These are phyloP conservation scores for Patagioenas fasciata DNA, from an alignment of 2,113 vertebrate genomes.

Conservation along the genomic window DNA sequence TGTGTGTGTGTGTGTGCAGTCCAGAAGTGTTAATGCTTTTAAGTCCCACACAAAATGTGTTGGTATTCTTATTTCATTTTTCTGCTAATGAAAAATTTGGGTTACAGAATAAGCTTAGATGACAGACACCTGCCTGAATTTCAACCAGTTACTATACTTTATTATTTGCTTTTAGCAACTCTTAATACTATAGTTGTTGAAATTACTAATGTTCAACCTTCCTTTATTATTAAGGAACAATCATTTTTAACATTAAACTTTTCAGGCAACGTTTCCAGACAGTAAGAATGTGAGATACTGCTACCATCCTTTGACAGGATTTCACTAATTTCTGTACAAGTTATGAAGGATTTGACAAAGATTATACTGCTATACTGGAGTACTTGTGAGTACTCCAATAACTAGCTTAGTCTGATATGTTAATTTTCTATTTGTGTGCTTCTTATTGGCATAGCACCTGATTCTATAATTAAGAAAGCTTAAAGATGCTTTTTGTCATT, in stretches of 20 bases:
- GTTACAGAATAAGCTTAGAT: background rate
- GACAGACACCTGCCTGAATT: background rate
- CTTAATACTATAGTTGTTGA: background rate
- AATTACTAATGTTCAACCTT: background rate
- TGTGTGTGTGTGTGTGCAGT: background rate
- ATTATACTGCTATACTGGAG: background rate
- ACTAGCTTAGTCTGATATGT: background rate
- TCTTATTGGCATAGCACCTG: background rate
- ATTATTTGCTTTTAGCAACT: background rate
- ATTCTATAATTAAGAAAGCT: background rate
- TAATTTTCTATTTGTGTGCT: background rate
- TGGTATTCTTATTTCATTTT: background rate
- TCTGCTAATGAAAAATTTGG: background rate
- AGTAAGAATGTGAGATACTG: background rate
- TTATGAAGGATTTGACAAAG: background rate
- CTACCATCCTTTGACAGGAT: background rate
- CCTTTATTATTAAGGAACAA: background rate
- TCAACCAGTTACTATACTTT: background rate
- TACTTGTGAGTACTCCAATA: background rate
- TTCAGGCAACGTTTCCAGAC: background rate
- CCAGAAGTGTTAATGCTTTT: background rate
- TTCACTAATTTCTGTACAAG: background rate
- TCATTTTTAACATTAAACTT: background rate
- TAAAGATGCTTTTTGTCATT: background rate
- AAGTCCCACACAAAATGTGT: background rate